Evolutionary conservation across 2,888 invertebrate species (phyloP).

Genomic region (Chrysolina oricalcia): DNA sequence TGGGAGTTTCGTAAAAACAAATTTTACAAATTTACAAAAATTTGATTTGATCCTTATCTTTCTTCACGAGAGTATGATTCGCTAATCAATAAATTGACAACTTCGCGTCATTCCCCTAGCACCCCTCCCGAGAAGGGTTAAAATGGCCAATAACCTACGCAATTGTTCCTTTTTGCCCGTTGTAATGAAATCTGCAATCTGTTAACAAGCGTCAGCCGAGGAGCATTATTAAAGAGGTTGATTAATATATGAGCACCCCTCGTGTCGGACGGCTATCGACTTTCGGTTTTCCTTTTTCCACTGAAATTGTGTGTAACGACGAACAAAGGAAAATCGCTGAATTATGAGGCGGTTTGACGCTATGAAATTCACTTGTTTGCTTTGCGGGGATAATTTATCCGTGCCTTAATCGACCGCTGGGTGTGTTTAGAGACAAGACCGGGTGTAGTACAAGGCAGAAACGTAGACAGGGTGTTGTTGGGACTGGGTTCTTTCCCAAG

Average conservation of each 20-base stretch:
- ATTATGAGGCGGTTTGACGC: conserved; percentile 28
- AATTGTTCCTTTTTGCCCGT: not conserved
- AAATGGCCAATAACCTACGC: not conserved
- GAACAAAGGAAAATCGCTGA: conserved; percentile 23
- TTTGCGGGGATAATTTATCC: conserved; percentile 10
- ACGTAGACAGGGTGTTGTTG: not conserved
- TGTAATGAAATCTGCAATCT: conserved; percentile 16
- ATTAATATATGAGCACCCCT: conserved; percentile 31
- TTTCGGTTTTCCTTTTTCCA: conserved; percentile 5
- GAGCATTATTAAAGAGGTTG: conserved; percentile 18
- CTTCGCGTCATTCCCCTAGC: not conserved
- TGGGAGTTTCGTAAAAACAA: too few relatives aligned
- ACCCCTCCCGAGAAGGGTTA: not conserved
- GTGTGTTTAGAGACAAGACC: not conserved
- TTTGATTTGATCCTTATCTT: too few relatives aligned
- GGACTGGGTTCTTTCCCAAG: not conserved
- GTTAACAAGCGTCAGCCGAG: conserved; percentile 29
- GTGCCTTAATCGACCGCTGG: conserved; percentile 21
- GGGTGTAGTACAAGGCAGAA: not conserved
- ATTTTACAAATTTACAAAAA: too few relatives aligned
- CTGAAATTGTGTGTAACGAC: conserved; percentile 14
- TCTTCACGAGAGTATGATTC: not conserved
- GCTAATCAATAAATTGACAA: not conserved
- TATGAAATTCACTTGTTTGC: conserved; percentile 32
- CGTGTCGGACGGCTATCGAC: conserved; percentile 3